Conservation (phyloP, 2,888 invertebrate species). For the Eutolmus rufibarbis region DNA sequence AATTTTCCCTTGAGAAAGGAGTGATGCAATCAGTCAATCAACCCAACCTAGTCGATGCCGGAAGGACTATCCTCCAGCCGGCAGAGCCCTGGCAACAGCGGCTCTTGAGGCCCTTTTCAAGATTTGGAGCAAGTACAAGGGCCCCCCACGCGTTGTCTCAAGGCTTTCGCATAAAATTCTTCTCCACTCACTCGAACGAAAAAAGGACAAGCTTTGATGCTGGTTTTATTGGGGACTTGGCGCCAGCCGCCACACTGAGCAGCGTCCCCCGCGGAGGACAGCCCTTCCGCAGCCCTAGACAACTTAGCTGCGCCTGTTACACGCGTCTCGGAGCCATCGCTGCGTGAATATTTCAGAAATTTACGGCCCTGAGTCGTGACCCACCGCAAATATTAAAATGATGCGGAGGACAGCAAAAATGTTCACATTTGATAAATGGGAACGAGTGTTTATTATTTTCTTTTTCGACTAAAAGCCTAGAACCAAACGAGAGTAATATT, state of each 20-base stretch:
- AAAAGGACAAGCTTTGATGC: background rate
- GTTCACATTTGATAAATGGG: background rate
- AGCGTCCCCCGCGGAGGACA: background rate
- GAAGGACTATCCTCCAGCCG: background rate
- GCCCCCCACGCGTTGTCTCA: constrained; percentile 25
- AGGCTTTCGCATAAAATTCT: constrained; percentile 18
- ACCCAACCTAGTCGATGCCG: background rate
- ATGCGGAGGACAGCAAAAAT: background rate
- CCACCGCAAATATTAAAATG: constrained; percentile 17
- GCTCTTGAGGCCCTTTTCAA: background rate
- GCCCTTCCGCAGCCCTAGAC: background rate
- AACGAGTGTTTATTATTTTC: background rate
- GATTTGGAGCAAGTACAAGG: background rate
- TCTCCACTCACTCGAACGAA: background rate
- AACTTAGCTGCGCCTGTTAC: constrained; percentile 16
- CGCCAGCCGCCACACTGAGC: constrained; percentile 8
- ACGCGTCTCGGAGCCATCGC: background rate
- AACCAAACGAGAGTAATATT: background rate
- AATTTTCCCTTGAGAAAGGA: background rate
- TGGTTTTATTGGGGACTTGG: constrained; percentile 35
- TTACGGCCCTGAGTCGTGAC: constrained; percentile 7
- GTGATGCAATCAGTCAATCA: background rate
- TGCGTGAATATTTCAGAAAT: background rate
- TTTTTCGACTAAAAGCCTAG: background rate
- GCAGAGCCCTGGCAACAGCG: background rate